Base-by-base conservation (phyloP, 2,113 vertebrate species). In the Calyptomena viridis region DNA sequence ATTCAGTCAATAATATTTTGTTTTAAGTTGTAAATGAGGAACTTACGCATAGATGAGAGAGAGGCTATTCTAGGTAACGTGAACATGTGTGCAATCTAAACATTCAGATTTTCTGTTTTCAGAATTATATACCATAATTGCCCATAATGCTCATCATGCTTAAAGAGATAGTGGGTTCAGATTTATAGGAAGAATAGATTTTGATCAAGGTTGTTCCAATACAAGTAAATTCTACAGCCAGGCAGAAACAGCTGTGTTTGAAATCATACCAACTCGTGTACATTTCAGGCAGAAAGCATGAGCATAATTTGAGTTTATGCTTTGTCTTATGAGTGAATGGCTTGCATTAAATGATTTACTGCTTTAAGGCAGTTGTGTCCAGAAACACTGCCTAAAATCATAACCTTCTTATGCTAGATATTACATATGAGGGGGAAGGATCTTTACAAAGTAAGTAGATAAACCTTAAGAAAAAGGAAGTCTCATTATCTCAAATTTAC, bases 381-480 rank as follows among this genome's bases (percentile, higher is more conserved):
- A 87, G 62, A 89, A 91, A 77, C 1, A 0, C 81, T 33, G 84
- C 44, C 39, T 55, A 84, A 74, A 74, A 90, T 78, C 30, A 64
- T 17, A 9, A 75, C 44, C 18, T 16, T 73, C 31, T 84, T 64
- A 68, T 14, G 33, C 31, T 68, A 46, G 16, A 9, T 77, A 67
- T 27, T 77, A 76, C 14, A 67, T 27, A 63, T 28, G 86, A 87
- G 90, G 59, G 13, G 39, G 14, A 94, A 92, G 60, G 76, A 56
- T 74, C n/a, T 66, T 81, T 60, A 83, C 16, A 47, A 49, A 72
- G 4, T 18, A 74, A 88, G 35, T 16, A 91, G 63, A 83, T 58
- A 93, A 82, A 87, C 62, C 35, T 63, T 59, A n/a, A 73, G 66
- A 79, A 89, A 92, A 93, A 94, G 44, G 60, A 93, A 93, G 55